Evolutionary conservation across 2,797 vertebrate species (phyloP).

Genomic region (Echeneis naucrates): DNA sequence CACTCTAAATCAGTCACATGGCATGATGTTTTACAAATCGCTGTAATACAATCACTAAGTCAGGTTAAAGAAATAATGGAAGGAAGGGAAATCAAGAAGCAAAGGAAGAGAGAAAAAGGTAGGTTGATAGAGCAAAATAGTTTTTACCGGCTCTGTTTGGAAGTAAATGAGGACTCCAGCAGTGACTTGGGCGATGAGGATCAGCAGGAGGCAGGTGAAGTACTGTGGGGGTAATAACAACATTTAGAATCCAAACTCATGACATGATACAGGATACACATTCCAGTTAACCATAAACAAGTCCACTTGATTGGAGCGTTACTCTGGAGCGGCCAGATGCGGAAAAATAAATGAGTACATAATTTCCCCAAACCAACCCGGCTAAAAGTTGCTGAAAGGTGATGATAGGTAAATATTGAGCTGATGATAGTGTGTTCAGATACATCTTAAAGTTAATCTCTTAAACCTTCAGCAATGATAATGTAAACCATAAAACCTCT

Average conservation of each 20-base stretch:
- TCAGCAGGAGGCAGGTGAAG: conserved; percentile 92
- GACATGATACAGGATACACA: background rate
- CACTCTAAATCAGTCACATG: no score
- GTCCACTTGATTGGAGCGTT: background rate
- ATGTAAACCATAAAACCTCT: conserved; percentile 8
- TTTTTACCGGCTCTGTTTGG: conserved; percentile 85
- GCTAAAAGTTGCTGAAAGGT: no score
- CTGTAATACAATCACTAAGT: no score
- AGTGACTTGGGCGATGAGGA: conserved; percentile 91
- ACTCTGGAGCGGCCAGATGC: no score
- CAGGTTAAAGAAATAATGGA: background rate
- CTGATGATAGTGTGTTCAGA: background rate
- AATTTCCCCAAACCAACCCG: background rate
- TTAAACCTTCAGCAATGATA: conserved; percentile 23
- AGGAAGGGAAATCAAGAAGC: background rate
- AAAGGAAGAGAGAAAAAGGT: background rate
- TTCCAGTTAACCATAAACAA: background rate
- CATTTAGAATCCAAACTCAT: background rate
- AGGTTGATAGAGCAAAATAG: background rate
- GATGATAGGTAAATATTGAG: no score
- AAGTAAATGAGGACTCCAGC: conserved; percentile 92
- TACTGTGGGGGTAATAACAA: conserved; percentile 81
- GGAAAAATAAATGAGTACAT: background rate
- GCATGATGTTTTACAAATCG: no score
- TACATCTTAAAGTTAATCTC: conserved; percentile 6